Base-by-base conservation (phyloP, 2,113 vertebrate species). In the Sardina pilchardus region DNA sequence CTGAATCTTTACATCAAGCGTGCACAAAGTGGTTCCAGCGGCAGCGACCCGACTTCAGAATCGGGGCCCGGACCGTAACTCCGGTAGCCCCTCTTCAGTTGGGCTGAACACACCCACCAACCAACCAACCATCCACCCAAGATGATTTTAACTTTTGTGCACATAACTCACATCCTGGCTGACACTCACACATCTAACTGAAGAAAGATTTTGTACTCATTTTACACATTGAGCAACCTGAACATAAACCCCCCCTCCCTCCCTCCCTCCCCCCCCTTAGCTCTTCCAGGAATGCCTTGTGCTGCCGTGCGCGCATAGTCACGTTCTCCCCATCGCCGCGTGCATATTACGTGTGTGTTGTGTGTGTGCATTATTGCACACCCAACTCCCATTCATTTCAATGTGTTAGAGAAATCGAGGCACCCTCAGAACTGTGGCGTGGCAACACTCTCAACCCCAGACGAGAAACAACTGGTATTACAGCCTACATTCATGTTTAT, bases 1-100 rank as follows among this genome's bases (percentile, higher is more conserved):
- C 90, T 99, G 94, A 99, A 99, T 91, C 95, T 99, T 82, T 99
- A 99, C 94, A 99, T 99, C 95, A 98, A 97, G 90, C 97, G 98
- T 21, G 97, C 98, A 92, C 98, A 99, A 83, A 98, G 96, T 0
- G 97, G 97, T 89, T 96, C 97, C 86, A 94, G 95, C 83, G 95
- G 95, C 90, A 93, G 94, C 1, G 98, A 99, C 59, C 95, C 95
- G 53, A 90, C 96, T 4, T 88, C 96, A 87, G 97, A 99, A 5
- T 84, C 96, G 87, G 94, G 95, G 92, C 96, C 96, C 87, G 97
- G 95, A 92, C 96, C 97, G 95, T 97, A 95, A 95, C 82, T 30
- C 43, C 67, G n/a, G n/a, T n/a, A 6, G 43, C 34, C 19, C 44
- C 3, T 71, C 63, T n/a, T 78, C 71, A 78, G 71, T 36, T 16